Percentiles rank a stretch among this genome's conserved stretches.
Conservation (phyloP, 2,113 vertebrate genomes). For the Panthera leo region DNA sequence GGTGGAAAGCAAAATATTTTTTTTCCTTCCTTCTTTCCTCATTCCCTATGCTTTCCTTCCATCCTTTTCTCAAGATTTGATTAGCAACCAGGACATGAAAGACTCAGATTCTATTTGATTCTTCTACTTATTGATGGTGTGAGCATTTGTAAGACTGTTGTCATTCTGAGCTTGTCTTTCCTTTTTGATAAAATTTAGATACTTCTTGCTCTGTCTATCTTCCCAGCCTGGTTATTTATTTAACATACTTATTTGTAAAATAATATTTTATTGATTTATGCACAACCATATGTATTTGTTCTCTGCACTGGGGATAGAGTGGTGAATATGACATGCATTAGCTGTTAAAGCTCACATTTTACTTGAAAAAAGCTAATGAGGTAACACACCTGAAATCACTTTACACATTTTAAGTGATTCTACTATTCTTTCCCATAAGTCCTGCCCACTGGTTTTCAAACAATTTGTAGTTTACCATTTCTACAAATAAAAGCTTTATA, state of each 20-base stretch:
- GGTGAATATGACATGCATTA: not conserved
- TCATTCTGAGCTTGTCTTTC: not conserved
- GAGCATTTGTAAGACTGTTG: not conserved
- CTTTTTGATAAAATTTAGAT: not conserved
- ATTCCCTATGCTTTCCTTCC: not conserved
- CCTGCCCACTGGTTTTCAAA: not conserved
- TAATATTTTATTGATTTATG: not conserved
- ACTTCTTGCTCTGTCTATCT: not conserved
- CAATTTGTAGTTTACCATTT: not conserved
- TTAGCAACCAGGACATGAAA: not conserved
- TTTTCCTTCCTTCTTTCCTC: not conserved
- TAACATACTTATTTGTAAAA: not conserved
- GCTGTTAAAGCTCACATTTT: not conserved
- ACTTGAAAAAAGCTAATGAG: not conserved
- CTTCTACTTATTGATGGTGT: not conserved
- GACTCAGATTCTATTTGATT: not conserved
- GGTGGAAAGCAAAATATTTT: not conserved
- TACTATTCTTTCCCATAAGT: not conserved
- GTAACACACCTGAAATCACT: not conserved
- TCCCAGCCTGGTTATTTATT: not conserved
- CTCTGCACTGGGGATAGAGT: not conserved
- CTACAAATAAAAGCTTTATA: not conserved
- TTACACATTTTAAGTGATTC: not conserved
- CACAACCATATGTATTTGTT: not conserved
- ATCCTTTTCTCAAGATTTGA: not conserved